Evolutionary conservation across 2,888 invertebrate genomes (phyloP).

Genomic region (Halictus ligatus): DNA sequence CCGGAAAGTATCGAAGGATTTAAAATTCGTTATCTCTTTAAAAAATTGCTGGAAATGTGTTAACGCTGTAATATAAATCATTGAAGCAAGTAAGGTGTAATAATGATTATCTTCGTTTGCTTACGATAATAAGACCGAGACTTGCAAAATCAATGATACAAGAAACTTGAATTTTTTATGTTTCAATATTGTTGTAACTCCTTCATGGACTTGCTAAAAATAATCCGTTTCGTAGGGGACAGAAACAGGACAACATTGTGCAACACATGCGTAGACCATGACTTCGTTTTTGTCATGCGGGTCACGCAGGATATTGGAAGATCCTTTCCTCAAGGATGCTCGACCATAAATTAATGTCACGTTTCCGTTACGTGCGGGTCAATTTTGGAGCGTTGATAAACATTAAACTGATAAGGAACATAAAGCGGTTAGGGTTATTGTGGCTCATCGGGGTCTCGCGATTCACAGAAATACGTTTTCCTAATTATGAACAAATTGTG

Average conservation of each 20-base stretch:
- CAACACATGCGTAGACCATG: background rate
- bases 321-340: background rate
- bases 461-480: background rate
- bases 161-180: background rate
- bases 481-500: background rate
- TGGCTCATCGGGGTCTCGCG: background rate
- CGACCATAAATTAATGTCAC: background rate
- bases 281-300: background rate
- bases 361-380: background rate
- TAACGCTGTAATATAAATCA: background rate
- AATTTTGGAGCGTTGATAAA: background rate
- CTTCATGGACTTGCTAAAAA: background rate
- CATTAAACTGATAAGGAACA: background rate
- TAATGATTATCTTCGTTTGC: background rate
- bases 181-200: background rate
- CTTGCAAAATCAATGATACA: background rate
- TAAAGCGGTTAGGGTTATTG: background rate
- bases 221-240: conserved; percentile 37
- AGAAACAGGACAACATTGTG: conserved; percentile 13
- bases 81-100: background rate
- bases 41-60: background rate
- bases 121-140: background rate
- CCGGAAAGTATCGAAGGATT: background rate
- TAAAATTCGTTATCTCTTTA: background rate
- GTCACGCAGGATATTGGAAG: background rate